These are phyloP conservation scores for Cephus spinipes DNA, from an alignment of 2,888 invertebrate species.

Conservation along the genomic window DNA sequence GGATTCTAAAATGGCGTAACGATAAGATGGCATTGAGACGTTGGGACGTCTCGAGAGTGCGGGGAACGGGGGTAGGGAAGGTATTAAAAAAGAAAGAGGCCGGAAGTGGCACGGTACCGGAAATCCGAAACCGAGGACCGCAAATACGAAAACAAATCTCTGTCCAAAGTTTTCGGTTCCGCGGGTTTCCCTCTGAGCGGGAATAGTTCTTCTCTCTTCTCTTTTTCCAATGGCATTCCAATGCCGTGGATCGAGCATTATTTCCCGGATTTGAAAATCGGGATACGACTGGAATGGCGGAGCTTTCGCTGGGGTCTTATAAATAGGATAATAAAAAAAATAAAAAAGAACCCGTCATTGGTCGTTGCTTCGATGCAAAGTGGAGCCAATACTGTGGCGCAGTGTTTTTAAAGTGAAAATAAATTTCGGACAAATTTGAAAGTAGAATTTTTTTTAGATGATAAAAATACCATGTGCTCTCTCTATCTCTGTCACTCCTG, in stretches of 20 bases:
- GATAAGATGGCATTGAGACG: background rate
- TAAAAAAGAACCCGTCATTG: background rate
- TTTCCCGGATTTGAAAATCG: background rate
- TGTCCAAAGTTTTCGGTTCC: background rate
- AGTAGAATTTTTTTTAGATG: background rate
- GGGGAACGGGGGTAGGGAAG: background rate
- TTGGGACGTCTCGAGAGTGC: background rate
- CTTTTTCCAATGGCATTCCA: background rate
- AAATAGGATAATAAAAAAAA: background rate
- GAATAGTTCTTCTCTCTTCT: background rate
- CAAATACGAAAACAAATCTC: background rate
- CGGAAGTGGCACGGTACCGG: background rate
- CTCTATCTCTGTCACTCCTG: too few species aligned
- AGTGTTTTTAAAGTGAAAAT: background rate
- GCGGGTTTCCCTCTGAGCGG: background rate
- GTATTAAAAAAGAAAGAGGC: background rate
- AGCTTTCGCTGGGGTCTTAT: background rate
- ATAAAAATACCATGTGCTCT: background rate
- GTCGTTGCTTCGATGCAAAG: background rate
- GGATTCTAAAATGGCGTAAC: background rate
- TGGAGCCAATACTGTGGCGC: background rate
- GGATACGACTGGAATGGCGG: background rate
- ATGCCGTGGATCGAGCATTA: background rate
- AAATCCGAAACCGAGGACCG: background rate
- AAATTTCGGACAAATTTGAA: background rate